Conservation (phyloP, 2,113 vertebrate genomes). For the Junco hyemalis region DNA sequence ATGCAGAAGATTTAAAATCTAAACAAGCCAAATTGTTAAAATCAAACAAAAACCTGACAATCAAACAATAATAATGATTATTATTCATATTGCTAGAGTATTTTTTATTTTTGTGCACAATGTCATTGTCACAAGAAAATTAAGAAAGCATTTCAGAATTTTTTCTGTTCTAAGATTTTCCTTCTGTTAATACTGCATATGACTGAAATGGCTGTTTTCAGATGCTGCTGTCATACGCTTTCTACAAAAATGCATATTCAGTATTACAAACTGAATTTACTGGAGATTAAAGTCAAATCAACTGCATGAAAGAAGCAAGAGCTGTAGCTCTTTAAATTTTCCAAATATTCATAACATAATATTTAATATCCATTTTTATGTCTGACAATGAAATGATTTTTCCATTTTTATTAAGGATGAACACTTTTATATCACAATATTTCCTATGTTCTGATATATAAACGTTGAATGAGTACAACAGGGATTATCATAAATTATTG, state of each 20-base stretch:
- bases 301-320: neutral
- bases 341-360: neutral
- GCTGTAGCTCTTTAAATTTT: neutral
- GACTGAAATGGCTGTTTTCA: neutral
- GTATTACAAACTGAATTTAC: neutral
- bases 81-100: neutral
- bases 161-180: neutral
- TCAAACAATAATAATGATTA: neutral
- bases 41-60: neutral
- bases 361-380: neutral
- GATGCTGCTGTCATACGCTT: neutral
- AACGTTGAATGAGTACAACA: neutral
- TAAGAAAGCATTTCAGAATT: neutral
- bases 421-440: neutral
- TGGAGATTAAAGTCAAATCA: neutral
- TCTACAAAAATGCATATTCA: neutral
- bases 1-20: neutral
- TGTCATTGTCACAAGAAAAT: neutral
- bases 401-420: neutral
- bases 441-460: neutral
- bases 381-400: neutral
- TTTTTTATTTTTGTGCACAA: neutral
- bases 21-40: neutral
- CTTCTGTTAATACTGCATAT: neutral
- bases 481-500: neutral